Evolutionary conservation across 2,888 invertebrate species (phyloP).

Genomic region (Bursaphelenchus okinawaensis): DNA sequence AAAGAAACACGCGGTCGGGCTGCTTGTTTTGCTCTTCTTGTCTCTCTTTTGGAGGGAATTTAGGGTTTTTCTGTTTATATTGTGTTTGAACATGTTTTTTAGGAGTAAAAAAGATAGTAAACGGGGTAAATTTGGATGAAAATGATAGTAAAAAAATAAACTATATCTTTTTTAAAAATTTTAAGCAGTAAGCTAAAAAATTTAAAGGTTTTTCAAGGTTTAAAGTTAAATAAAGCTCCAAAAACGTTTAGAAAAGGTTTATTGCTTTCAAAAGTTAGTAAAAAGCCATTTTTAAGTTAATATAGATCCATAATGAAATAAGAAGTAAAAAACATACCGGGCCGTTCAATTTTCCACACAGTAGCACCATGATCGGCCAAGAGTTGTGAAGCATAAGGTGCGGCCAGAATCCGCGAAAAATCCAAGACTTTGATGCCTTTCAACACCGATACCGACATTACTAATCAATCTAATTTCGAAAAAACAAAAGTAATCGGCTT

Average conservation of each 20-base stretch:
- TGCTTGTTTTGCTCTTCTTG: no score
- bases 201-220: neutral
- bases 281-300: neutral
- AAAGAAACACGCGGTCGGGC: neutral
- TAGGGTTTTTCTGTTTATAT: no score
- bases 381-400: constrained; percentile 88
- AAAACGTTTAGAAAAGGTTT: neutral
- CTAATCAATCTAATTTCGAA: no score
- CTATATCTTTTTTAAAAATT: no score
- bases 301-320: neutral
- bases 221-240: neutral
- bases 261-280: no score
- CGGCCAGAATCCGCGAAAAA: constrained; percentile 73
- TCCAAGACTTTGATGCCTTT: constrained; percentile 30
- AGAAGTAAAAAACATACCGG: constrained; percentile 61
- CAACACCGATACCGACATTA: constrained; percentile 17
- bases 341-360: constrained; percentile 82
- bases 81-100: no score
- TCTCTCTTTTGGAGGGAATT: neutral
- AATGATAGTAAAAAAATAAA: no score
- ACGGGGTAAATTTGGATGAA: no score
- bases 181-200: neutral
- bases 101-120: no score
- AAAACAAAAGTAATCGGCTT: no score
- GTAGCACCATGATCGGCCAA: constrained; percentile 87